Evolutionary conservation across 2,797 vertebrate genomes (phyloP).

Genomic region (Numenius phaeopus): DNA sequence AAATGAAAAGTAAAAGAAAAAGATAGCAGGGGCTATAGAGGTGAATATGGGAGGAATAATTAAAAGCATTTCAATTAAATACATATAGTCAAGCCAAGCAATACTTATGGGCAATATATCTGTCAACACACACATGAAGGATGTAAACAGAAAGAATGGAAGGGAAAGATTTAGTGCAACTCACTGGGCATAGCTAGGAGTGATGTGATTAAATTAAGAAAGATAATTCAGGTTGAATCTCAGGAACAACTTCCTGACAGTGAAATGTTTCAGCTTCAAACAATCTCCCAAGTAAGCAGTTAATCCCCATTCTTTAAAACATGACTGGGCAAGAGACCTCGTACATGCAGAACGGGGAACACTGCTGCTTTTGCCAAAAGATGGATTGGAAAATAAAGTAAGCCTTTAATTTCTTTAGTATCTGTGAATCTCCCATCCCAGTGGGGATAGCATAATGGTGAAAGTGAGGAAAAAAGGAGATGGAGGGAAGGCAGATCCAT

Average conservation of each 20-base stretch:
- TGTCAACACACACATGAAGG: conserved; percentile 57
- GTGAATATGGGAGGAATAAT: conserved; percentile 38
- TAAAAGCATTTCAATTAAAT: conserved; percentile 59
- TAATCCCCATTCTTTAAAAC: conserved; percentile 52
- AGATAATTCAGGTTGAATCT: conserved; percentile 60
- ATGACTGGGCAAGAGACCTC: conserved; percentile 50
- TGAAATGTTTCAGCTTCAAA: conserved; percentile 61
- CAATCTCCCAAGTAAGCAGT: conserved; percentile 30
- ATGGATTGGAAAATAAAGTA: conserved; percentile 38
- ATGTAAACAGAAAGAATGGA: conserved; percentile 54
- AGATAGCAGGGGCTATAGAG: background rate
- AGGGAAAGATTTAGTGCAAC: conserved; percentile 58
- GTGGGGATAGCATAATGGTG: background rate
- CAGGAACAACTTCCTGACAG: conserved; percentile 62
- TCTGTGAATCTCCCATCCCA: background rate
- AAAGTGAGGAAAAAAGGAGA: background rate
- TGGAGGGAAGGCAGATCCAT: accelerated
- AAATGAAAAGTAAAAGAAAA: background rate
- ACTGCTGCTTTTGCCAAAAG: conserved; percentile 1
- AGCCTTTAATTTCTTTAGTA: conserved; percentile 40
- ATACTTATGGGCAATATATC: conserved; percentile 48
- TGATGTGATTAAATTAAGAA: conserved; percentile 63
- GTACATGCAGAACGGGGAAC: background rate
- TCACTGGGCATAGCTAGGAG: conserved; percentile 67
- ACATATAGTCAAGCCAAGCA: conserved; percentile 21